These are phyloP conservation scores for Ctenochaetus hawaiiensis DNA, from an alignment of 2,797 vertebrate genomes.

Conservation along the genomic window DNA sequence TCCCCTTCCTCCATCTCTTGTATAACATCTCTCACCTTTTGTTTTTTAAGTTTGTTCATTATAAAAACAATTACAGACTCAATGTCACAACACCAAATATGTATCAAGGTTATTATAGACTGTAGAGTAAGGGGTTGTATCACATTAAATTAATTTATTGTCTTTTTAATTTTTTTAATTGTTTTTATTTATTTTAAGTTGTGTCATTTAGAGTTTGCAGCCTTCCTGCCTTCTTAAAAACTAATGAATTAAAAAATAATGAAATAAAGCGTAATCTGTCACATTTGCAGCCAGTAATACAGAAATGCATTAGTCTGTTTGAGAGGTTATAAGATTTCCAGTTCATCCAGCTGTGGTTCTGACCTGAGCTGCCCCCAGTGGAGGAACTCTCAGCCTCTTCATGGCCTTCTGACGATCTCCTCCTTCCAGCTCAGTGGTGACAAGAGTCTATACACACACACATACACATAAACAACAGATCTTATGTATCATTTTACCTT, in stretches of 20 bases:
- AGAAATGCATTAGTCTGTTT: background rate
- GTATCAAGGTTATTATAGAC: background rate
- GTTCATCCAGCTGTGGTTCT: conserved; percentile 1
- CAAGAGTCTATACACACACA: conserved; percentile 86
- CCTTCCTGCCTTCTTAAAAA: no score
- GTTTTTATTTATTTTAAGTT: background rate
- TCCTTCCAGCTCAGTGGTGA: conserved; percentile 96
- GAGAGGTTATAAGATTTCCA: no score
- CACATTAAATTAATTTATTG: no score
- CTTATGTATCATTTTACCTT: background rate
- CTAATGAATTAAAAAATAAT: no score
- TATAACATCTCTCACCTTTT: conserved; percentile 22
- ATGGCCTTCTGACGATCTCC: conserved; percentile 98
- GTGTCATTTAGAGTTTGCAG: no score
- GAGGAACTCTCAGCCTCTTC: conserved; percentile 97
- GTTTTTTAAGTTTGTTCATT: conserved; percentile 18
- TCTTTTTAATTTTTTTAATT: no score
- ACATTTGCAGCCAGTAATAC: no score
- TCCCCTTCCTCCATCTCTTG: conserved; percentile 17
- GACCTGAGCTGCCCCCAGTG: conserved; percentile 97
- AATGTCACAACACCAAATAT: background rate
- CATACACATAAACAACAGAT: conserved; percentile 29
- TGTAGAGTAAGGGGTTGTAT: no score
- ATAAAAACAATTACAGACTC: background rate
- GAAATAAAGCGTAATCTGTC: no score